Base-by-base conservation (phyloP, 2,888 invertebrate genomes). In the Odontocolon sp. region DNA sequence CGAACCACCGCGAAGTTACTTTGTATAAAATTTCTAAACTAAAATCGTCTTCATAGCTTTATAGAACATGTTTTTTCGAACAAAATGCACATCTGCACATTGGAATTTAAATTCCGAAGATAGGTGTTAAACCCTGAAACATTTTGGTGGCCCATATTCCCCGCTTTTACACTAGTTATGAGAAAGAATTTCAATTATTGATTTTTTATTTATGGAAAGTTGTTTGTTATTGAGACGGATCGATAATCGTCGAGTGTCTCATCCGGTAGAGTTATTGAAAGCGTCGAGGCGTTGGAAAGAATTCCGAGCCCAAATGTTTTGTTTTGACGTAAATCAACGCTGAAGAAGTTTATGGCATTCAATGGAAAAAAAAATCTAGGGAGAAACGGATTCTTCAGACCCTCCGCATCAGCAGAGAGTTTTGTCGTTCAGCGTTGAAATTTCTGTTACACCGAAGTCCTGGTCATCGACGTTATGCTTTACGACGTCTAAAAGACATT, bases 391-490 rank as follows among this genome's bases (percentile, higher is more conserved):
- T 68, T 74, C 61, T 50, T 40, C 40, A 36, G 40, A 50, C 45
- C 50, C n/a, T 57, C 36, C 8, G 14, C 50, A 31, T 3, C n/a
- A 4, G 21, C 14, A 14, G 50, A 16, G 31, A 28, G 14, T 6
- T 4, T 54, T 9, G 54, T 47, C 54, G 4, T 23, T 18, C 11
- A 21, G 36, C 18, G 4, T 14, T 28, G 28, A 50, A 23, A 36
- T 50, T 68, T 68, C 57, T 64, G 57, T 68, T 42, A 21, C 36
- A 18, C 28, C 18, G 16, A 28, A 21, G 42, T 6, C 4, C 50
- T 47, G 72, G 68, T 79, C 78, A 80, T 80, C 78, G 73, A 50
- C 80, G 83, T 85, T 85, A 85, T 85, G 84, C 83, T 85, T 85
- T 82, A 82, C 82, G 80, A 85, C 80, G 82, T 81, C 82, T 81